Base-by-base conservation (phyloP, 2,797 vertebrate genomes). In the Ficedula albicollis region DNA sequence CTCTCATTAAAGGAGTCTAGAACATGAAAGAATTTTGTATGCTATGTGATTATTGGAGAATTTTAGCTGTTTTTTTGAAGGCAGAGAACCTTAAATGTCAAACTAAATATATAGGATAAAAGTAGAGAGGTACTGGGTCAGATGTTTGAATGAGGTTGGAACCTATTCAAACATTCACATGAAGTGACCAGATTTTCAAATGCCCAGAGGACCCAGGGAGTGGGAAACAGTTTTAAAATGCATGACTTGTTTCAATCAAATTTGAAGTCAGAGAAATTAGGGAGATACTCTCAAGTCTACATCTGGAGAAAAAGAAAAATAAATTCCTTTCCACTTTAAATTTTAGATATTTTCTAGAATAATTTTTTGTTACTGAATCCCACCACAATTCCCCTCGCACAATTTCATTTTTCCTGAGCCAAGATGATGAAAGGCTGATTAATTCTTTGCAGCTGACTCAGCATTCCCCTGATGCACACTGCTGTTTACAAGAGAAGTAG, bases 371-470 rank as follows among this genome's bases (percentile, higher is more conserved):
- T 88, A 62, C 43, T 79, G 62, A 68, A 52, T 36, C 58, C 55
- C 51, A 55, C n/a, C 46, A 77, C 19, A 52, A 48, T 66, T 87
- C 39, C 36, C 34, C 32, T 79, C 8, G 3, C 32, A 78, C 26
- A 75, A 39, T 78, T 92, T 34, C 44, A 36, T 80, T 88, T 78
- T 90, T 94, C 52, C 68, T 49, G 52, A 91, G 76, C 66, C 23
- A 73, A 67, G 87, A 78, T 0, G 2, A 46, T 70, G 69, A 89
- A 95, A 90, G 52, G 56, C 52, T 92, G 79, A 94, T 88, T 91
- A 92, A 95, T 86, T 86, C 56, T 59, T 83, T 66, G 49, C 38
- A 67, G 69, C 55, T 93, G 91, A 92, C 58, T 92, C 89, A 93
- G 66, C 79, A 56, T 72, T 86, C 59, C 73, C 19, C 21, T 67